These are phyloP conservation scores for Rhinoraja longicauda DNA, from an alignment of 2,797 vertebrate species.

Conservation along the genomic window DNA sequence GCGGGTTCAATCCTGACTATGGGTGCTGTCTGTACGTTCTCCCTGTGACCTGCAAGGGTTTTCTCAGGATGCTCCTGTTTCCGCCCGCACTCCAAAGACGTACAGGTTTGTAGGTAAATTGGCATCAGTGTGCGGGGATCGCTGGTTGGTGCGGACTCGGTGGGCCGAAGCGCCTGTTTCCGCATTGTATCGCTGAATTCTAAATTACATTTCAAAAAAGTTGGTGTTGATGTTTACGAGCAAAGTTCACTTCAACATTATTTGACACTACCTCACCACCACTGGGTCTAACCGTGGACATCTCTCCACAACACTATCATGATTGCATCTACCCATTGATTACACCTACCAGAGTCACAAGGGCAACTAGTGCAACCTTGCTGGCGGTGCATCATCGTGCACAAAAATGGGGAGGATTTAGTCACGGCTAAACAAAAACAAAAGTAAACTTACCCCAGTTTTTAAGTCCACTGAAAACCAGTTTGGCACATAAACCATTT, in stretches of 20 bases:
- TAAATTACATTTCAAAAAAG: not conserved
- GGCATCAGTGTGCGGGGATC: too few species aligned
- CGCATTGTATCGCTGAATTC: too few species aligned
- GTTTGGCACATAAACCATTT: slow-evolving; percentile 99
- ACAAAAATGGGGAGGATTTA: too few species aligned
- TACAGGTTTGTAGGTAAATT: too few species aligned
- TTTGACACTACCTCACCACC: not conserved
- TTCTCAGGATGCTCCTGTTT: too few species aligned
- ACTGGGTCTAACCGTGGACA: too few species aligned
- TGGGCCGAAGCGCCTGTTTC: too few species aligned
- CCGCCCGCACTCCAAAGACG: too few species aligned
- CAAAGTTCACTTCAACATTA: not conserved
- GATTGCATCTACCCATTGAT: not conserved
- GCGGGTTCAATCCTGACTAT: too few species aligned
- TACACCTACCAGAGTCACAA: not conserved
- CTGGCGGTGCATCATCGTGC: not conserved
- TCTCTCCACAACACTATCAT: not conserved
- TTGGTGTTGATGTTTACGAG: not conserved
- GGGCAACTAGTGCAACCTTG: not conserved
- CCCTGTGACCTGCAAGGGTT: too few species aligned
- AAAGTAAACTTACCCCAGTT: slow-evolving; percentile 78
- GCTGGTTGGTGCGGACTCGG: too few species aligned
- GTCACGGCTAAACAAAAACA: not conserved
- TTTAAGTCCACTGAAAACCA: slow-evolving; percentile 99
- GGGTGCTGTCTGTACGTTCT: too few species aligned